Conservation (phyloP, 2,797 vertebrate genomes). For the Gymnocypris eckloni region DNA sequence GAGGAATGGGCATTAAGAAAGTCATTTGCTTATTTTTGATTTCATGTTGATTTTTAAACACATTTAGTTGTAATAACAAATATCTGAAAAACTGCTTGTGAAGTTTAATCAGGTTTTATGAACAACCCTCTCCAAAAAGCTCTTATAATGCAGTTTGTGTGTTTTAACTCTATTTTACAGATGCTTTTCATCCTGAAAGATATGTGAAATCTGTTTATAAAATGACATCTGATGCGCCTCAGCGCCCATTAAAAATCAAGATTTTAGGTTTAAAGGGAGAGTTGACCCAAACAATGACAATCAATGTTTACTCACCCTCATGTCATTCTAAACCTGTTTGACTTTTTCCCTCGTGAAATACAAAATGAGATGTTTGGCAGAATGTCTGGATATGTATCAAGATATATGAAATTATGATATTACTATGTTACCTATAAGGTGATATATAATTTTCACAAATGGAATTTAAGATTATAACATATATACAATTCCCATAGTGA, state of each 20-base stretch:
- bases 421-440: neutral
- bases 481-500: neutral
- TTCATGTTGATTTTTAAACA: constrained; percentile 30
- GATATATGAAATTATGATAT: neutral
- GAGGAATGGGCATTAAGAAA: neutral
- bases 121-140: constrained; percentile 57
- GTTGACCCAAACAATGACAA: neutral
- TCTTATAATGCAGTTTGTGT: constrained; percentile 55
- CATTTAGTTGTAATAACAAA: neutral
- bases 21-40: neutral
- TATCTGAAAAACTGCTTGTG: neutral
- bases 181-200: too few species aligned
- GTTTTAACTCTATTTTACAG: constrained; percentile 58
- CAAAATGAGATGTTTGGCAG: neutral
- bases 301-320: neutral
- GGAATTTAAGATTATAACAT: neutral
- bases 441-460: neutral
- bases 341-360: neutral
- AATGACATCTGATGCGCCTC: constrained; percentile 42
- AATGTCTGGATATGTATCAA: neutral
- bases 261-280: constrained; percentile 8
- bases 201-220: constrained; percentile 47
- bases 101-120: constrained; percentile 47
- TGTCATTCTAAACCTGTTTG: neutral
- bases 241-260: neutral